Conservation (phyloP, 1,140 invertebrate species). For the Mya arenaria region DNA sequence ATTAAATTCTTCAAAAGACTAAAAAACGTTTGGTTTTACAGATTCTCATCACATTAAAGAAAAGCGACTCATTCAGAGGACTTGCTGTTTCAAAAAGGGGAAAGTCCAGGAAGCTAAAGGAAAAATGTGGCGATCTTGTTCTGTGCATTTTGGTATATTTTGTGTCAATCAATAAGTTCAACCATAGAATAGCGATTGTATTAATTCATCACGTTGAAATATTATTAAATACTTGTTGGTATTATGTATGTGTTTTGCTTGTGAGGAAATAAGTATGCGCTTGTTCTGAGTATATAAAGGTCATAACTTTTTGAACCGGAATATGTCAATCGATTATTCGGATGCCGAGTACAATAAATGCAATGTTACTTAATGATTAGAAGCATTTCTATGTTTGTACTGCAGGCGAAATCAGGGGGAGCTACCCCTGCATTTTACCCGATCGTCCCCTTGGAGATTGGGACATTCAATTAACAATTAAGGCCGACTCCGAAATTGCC, state of each 20-base stretch:
- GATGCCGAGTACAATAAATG: no score
- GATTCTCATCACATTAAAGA: conserved; percentile 5
- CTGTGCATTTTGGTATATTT: background rate
- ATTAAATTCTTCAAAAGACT: no score
- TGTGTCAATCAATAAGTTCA: background rate
- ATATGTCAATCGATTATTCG: no score
- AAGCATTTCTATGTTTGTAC: background rate
- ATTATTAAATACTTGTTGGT: no score
- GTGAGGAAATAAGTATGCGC: no score
- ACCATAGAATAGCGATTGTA: no score
- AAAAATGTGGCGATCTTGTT: background rate
- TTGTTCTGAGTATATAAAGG: no score
- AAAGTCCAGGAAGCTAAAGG: background rate
- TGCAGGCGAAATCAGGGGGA: background rate
- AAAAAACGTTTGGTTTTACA: background rate
- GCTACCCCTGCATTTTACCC: background rate
- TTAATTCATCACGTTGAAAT: no score
- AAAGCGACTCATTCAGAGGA: background rate
- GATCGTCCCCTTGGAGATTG: background rate
- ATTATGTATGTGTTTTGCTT: no score
- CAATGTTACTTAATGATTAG: background rate
- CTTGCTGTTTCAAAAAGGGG: background rate
- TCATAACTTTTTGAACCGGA: no score
- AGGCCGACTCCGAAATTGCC: background rate
- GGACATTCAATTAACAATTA: background rate